Evolutionary conservation across 2,888 invertebrate genomes (phyloP).

Genomic region (Ditylenchus weischeri): DNA sequence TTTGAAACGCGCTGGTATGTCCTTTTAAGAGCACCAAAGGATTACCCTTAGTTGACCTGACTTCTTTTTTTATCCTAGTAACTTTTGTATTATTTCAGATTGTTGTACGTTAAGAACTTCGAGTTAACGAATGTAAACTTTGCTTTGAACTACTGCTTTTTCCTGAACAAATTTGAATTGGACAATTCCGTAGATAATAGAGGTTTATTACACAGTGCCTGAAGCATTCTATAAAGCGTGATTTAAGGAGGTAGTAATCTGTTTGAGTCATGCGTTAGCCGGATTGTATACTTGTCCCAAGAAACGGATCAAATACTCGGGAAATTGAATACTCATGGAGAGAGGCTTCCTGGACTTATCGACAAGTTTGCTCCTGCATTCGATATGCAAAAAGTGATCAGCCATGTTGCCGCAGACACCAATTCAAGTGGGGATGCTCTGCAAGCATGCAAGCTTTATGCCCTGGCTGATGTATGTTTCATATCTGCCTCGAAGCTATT

Average conservation of each 20-base stretch:
- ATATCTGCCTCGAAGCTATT: background rate
- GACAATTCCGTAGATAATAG: conserved; percentile 15
- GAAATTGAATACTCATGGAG: conserved; percentile 37
- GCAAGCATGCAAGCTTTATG: conserved; percentile 35
- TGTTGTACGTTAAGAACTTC: conserved; percentile 54
- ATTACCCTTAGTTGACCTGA: too few relatives aligned
- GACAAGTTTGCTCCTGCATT: conserved; percentile 43
- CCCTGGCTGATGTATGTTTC: conserved; percentile 31
- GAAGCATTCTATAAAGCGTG: background rate
- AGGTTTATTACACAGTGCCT: background rate
- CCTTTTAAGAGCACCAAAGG: too few relatives aligned
- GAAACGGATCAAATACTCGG: conserved; percentile 46
- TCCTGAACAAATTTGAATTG: conserved; percentile 39
- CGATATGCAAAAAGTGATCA: conserved; percentile 42
- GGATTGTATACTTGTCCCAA: conserved; percentile 49
- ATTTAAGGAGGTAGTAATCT: conserved; percentile 43
- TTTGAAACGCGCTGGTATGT: too few relatives aligned
- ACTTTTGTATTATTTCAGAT: conserved; percentile 7
- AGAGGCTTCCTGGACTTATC: conserved; percentile 44
- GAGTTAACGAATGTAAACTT: conserved; percentile 49
- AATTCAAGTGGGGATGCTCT: conserved; percentile 45
- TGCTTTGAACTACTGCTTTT: conserved; percentile 54
- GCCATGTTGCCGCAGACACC: conserved; percentile 48
- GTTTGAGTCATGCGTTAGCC: conserved; percentile 54
- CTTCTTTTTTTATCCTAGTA: too few relatives aligned